Conservation (phyloP, 2,113 vertebrate genomes). For the Gopherus evgoodei region DNA sequence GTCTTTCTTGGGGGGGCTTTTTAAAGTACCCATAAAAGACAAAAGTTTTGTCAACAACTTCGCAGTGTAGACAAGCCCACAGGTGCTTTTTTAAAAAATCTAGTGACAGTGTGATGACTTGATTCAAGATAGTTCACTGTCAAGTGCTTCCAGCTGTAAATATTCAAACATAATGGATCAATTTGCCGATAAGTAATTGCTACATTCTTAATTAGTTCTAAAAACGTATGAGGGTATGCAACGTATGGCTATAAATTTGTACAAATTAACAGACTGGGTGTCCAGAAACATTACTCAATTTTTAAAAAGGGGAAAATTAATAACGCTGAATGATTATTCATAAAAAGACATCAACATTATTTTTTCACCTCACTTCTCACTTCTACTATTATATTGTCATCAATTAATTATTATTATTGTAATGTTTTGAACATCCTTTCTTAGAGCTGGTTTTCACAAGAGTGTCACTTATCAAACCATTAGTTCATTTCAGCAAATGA, state of each 20-base stretch:
- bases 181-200: background rate
- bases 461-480: slow-evolving; percentile 25
- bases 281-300: background rate
- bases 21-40: too few relatives aligned
- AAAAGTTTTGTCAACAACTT: too few relatives aligned
- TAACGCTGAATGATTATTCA: background rate
- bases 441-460: slow-evolving; percentile 18
- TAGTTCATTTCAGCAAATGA: slow-evolving; percentile 38
- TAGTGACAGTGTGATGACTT: background rate
- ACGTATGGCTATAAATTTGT: background rate
- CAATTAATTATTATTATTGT: background rate
- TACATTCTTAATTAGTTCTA: background rate
- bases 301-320: background rate
- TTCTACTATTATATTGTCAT: background rate
- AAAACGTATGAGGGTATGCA: background rate
- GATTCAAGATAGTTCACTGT: background rate
- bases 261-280: background rate
- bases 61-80: too few relatives aligned
- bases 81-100: background rate
- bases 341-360: background rate
- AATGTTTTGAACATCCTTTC: background rate
- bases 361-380: background rate
- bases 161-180: background rate
- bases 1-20: too few relatives aligned
- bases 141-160: background rate